Evolutionary conservation across 2,113 vertebrate genomes (phyloP).

Genomic region (Corynorhinus townsendii): DNA sequence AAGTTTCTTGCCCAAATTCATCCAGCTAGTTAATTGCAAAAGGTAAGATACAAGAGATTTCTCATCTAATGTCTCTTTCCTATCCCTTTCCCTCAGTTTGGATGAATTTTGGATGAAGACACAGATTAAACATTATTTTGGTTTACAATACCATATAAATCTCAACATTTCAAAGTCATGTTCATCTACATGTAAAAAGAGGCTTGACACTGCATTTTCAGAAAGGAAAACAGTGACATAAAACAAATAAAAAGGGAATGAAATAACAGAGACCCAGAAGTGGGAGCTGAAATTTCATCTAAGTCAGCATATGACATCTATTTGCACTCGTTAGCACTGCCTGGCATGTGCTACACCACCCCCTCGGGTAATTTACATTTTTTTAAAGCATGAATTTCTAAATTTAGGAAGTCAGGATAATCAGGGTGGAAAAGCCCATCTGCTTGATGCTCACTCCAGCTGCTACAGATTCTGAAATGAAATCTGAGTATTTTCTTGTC

Average conservation of each 20-base stretch:
- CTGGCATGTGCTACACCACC: slow-evolving; percentile 83
- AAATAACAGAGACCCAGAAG: slow-evolving; percentile 55
- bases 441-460: slow-evolving; percentile 85
- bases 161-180: not conserved
- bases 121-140: slow-evolving; percentile 33
- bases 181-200: not conserved
- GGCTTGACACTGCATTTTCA: not conserved
- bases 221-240: slow-evolving; percentile 24
- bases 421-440: slow-evolving; percentile 89
- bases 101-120: not conserved
- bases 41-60: not conserved
- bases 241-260: slow-evolving; percentile 46
- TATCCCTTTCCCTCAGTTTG: not conserved
- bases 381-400: slow-evolving; percentile 82
- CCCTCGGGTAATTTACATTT: slow-evolving; percentile 87
- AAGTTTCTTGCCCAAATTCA: not conserved
- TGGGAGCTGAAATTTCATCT: slow-evolving; percentile 69
- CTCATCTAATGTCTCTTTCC: not conserved
- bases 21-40: not conserved
- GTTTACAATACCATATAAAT: slow-evolving; percentile 29
- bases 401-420: slow-evolving; percentile 88
- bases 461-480: slow-evolving; percentile 81
- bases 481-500: slow-evolving; percentile 79
- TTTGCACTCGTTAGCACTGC: slow-evolving; percentile 84
- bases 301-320: slow-evolving; percentile 82